These are phyloP conservation scores for Catostomus latipinnis DNA, from an alignment of 2,797 vertebrate genomes.

Conservation along the genomic window DNA sequence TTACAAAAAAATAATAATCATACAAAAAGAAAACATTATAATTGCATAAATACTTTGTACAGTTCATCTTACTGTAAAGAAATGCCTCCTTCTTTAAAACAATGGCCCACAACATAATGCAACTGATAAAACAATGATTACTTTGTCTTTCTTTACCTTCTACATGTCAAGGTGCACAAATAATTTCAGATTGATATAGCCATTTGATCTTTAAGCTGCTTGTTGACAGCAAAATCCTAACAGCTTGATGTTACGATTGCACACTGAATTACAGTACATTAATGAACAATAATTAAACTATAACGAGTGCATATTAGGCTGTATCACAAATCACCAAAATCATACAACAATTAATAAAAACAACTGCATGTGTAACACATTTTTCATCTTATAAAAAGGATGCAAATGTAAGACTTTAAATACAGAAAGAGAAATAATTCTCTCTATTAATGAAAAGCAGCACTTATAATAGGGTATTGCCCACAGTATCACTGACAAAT, in stretches of 20 bases:
- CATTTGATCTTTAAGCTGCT: slow-evolving; percentile 74
- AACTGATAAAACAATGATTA: slow-evolving; percentile 77
- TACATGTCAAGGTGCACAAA: slow-evolving; percentile 92
- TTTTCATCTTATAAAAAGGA: slow-evolving; percentile 56
- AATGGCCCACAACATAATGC: slow-evolving; percentile 81
- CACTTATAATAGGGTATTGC: slow-evolving; percentile 74
- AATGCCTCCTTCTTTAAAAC: slow-evolving; percentile 83
- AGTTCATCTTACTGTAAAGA: slow-evolving; percentile 88
- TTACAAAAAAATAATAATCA: slow-evolving; percentile 89
- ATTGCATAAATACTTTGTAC: slow-evolving; percentile 99
- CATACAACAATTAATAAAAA: slow-evolving; percentile 51
- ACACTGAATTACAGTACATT: slow-evolving; percentile 80
- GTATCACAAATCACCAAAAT: slow-evolving; percentile 41
- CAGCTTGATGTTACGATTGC: slow-evolving; percentile 80
- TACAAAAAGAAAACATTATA: slow-evolving; percentile 93
- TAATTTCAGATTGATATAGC: slow-evolving; percentile 77
- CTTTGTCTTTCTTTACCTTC: slow-evolving; percentile 75
- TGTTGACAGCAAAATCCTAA: slow-evolving; percentile 70
- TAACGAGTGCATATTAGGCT: slow-evolving; percentile 63
- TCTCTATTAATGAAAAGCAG: slow-evolving; percentile 68
- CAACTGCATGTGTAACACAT: slow-evolving; percentile 50
- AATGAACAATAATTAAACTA: slow-evolving; percentile 64
- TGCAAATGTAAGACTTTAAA: slow-evolving; percentile 52
- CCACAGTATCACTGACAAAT: slow-evolving; percentile 75
- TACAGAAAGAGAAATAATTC: slow-evolving; percentile 42